Percentiles rank a stretch among this genome's conserved stretches.
Conservation (phyloP, 2,888 invertebrate genomes). For the Mesorhabditis spiculigera region DNA sequence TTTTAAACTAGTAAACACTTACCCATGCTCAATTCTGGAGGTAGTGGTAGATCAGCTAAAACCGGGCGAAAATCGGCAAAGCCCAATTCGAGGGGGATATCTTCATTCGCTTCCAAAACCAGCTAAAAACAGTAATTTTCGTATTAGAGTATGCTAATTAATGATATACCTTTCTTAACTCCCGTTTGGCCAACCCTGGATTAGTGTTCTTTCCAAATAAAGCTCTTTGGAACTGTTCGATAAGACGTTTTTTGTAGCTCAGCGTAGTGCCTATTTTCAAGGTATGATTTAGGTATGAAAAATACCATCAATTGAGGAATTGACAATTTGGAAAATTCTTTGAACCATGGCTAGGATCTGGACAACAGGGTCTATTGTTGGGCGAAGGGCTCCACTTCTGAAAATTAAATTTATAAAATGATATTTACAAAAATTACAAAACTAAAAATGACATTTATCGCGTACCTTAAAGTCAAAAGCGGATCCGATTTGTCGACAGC, state of each 20-base stretch:
- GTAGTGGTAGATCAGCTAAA: conserved; percentile 28
- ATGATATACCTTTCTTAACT: conserved; percentile 32
- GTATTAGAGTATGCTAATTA: neutral
- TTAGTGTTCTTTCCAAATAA: conserved; percentile 25
- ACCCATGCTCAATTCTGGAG: conserved; percentile 19
- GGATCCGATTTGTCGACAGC: conserved; percentile 1
- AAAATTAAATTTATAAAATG: neutral
- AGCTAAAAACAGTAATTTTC: conserved; percentile 16
- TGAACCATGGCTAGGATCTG: conserved; percentile 39
- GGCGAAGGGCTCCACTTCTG: conserved; percentile 32
- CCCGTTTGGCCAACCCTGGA: conserved; percentile 32
- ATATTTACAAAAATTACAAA: too few relatives aligned
- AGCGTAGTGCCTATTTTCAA: conserved; percentile 27
- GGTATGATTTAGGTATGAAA: neutral
- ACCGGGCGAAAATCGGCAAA: conserved; percentile 40
- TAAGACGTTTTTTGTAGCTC: conserved; percentile 23
- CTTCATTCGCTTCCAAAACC: conserved; percentile 28
- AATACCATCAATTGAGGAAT: conserved; percentile 8
- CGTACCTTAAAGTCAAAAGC: conserved; percentile 5
- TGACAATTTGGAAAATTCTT: conserved; percentile 22
- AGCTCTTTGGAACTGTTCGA: conserved; percentile 35
- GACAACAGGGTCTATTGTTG: conserved; percentile 39
- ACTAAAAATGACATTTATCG: too few relatives aligned
- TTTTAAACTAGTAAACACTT: too few relatives aligned
- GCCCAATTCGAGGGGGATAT: conserved; percentile 37